A percentile compares a stretch with the other conserved stretches of the same genome.
These are phyloP conservation scores for Pantherophis guttatus DNA, from an alignment of 2,113 vertebrate genomes.

Conservation along the genomic window DNA sequence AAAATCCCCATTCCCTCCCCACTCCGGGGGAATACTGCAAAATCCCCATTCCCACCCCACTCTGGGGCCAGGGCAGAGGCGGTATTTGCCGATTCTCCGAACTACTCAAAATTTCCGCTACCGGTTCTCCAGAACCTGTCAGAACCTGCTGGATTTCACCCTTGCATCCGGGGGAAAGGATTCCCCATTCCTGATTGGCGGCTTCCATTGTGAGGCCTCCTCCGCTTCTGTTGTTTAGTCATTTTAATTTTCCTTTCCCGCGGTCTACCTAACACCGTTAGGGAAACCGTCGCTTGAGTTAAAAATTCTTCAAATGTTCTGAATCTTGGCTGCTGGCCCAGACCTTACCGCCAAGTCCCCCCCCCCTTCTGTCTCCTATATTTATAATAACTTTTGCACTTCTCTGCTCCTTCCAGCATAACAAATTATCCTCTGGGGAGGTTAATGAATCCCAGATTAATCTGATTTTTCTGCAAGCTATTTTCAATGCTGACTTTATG, in stretches of 20 bases:
- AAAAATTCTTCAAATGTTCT: neutral
- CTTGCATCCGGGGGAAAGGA: neutral
- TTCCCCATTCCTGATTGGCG: neutral
- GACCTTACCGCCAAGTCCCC: neutral
- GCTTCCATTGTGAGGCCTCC: neutral
- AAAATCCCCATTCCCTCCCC: no score
- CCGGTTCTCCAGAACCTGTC: no score
- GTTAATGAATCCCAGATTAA: neutral
- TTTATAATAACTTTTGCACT: neutral
- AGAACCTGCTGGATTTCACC: no score
- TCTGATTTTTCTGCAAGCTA: neutral
- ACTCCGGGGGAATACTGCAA: no score
- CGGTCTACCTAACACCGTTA: neutral
- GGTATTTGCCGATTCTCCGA: no score
- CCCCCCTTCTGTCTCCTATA: neutral
- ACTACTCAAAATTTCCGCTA: no score
- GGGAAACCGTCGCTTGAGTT: neutral
- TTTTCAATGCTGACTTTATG: neutral
- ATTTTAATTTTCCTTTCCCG: neutral
- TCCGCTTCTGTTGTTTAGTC: neutral
- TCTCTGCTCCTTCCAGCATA: neutral
- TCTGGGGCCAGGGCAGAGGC: no score
- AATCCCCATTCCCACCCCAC: no score
- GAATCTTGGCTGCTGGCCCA: neutral
- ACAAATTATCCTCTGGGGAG: neutral